phyloP scores from a whole-genome alignment of 2,113 vertebrate species.

The Mastomys coucha region DNA sequence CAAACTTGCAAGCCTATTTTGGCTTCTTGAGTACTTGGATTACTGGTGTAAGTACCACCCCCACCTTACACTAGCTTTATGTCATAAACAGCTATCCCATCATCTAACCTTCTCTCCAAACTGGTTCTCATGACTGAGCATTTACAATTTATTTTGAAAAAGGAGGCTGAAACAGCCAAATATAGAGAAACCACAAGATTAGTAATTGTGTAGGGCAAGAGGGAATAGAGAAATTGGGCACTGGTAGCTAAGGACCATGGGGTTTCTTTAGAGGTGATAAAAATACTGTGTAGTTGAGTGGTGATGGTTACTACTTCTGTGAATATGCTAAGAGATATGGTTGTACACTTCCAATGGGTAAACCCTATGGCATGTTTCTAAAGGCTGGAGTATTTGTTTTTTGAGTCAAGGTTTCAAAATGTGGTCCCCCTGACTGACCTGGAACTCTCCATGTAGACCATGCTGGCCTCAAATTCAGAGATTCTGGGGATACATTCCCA shows the following conservation, averaged over 20 bases:
- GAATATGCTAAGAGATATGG: neutral
- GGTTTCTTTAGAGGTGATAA: neutral
- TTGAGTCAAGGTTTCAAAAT: neutral
- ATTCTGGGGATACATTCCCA: neutral
- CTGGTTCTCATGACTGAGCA: neutral
- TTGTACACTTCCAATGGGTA: neutral
- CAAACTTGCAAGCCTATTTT: neutral
- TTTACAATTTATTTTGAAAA: neutral
- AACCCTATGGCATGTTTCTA: neutral
- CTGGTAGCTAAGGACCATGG: neutral
- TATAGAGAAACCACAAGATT: neutral
- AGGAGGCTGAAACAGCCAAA: neutral
- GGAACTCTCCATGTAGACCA: neutral
- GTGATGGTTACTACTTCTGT: neutral
- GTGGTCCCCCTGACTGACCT: neutral
- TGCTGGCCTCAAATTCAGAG: neutral
- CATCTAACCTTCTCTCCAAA: neutral
- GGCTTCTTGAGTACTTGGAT: neutral
- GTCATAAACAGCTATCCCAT: neutral
- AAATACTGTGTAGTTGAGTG: neutral
- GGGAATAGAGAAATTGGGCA: neutral
- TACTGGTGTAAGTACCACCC: neutral
- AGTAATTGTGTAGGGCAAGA: neutral
- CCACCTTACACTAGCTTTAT: neutral
- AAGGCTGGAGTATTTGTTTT: neutral